Evolutionary conservation across 2,113 vertebrate genomes (phyloP), one percentile per base, ranked within the genome.

Genomic region (Strigops habroptila): DNA sequence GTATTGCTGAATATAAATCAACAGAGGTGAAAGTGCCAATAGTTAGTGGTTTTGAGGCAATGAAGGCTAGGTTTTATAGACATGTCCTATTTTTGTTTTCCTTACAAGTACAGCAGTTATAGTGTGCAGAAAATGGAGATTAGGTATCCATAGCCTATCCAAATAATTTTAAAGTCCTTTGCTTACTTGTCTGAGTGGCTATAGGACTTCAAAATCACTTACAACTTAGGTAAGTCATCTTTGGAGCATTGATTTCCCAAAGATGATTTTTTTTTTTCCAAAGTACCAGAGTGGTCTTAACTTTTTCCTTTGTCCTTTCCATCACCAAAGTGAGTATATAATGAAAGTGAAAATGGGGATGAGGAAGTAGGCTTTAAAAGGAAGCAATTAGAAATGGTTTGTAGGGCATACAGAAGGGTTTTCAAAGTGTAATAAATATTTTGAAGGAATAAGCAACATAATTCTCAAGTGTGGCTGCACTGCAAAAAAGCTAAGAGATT

Each of bases 401-500:
- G n/a, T 71, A 31, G 28, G 25, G 25, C 39, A 49, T 43, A 37
- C 44, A 60, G 74, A 91, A 85, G 12, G 17, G 19, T 65, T 95
- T 96, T 93, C 78, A 88, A 53, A 91, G 49, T 68, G 27, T 37
- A 81, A 18, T 49, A 93, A 71, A 57, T 90, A 69, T 91, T 95
- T 91, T 76, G 74, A 88, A 69, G 53, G 67, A 91, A 90, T 67
- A 90, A 91, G 69, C 51, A 86, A 68, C 27, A 35, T 91, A 91
- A 85, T 59, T 96, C 82, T 91, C 91, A 86, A 94, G 68, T 75
- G 88, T 83, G 68, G 39, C 85, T 83, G 23, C 44, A 37, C 33
- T 63, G 69, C 33, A 78, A 81, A 83, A 94, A 88, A 64, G 1
- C 35, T 14, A 35, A 75, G 82, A 94, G 41, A 71, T 93, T 94